Evolutionary conservation across 1,140 invertebrate species (phyloP), one percentile per base, ranked within the genome.

Genomic region (Brevipalpus yothersi): DNA sequence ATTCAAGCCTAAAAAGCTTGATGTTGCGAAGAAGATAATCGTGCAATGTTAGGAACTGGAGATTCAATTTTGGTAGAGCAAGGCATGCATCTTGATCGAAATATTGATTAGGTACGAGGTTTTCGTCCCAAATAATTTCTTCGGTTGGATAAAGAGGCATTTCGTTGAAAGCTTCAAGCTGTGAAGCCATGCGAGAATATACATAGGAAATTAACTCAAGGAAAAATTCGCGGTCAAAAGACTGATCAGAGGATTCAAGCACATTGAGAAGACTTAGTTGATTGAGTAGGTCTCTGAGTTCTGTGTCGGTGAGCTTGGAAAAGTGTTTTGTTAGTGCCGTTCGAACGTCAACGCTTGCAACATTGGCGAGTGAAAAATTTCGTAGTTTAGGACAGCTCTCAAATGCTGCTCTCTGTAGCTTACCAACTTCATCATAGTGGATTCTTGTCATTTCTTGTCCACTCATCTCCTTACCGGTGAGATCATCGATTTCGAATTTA

Each of bases 141-240:
- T 99, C 94, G 0, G 91, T 97, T 1, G 94, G 95, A 72, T 98
- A 99, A 0, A 99, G 74, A 0, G 95, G 92, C 87, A 98, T 94
- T 65, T 90, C 83, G 69, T 99, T 99, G 2, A 99, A 72, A 54
- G 86, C 82, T 70, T 97, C 86, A 43, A 97, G 71, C 68, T 97
- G 94, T 0, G 91, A 96, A 17, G 81, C 78, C 55, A 89, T 78
- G 59, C 82, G 76, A 70, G 96, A 90, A 70, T 95, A 88, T 11
- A 84, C 75, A 11, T 84, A 86, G 58, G 86, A 79, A 69, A 97
- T 69, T 40, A 93, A 68, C 72, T 94, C 88, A 17, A 81, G 75
- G 9, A 96, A 73, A 67, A 94, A 92, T 17, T 82, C 75, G 63
- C 80, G 78, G 67, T 86, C 82, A 53, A 61, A 40, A 4, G 40